Conservation (phyloP, 2,888 invertebrate species). For the Thalpophila matura region DNA sequence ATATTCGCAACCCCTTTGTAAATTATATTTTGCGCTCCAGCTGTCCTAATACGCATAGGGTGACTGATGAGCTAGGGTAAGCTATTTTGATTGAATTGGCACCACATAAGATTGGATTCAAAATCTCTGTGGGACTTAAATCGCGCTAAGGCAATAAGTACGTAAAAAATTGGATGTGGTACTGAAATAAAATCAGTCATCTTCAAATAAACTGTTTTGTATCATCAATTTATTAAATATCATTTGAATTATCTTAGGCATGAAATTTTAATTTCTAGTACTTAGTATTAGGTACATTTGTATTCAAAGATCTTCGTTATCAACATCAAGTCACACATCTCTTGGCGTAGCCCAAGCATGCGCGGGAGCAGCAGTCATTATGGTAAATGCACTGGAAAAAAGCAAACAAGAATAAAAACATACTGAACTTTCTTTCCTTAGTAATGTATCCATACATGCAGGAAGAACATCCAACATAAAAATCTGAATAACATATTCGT, state of each 20-base stretch:
- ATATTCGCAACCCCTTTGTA: neutral
- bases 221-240: neutral
- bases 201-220: neutral
- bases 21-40: neutral
- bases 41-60: neutral
- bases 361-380: slow-evolving; percentile 42
- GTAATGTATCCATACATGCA: neutral
- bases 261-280: neutral
- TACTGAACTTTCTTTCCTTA: neutral
- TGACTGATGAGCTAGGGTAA: neutral
- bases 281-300: neutral
- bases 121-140: slow-evolving; percentile 1
- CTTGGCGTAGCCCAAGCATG: slow-evolving; percentile 48
- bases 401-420: neutral
- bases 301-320: neutral
- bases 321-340: slow-evolving; percentile 34
- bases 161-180: neutral
- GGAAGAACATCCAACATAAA: neutral
- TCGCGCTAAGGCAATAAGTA: neutral
- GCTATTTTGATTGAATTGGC: too few relatives aligned
- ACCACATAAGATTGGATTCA: neutral
- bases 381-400: slow-evolving; percentile 48
- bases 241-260: neutral
- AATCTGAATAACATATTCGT: too few relatives aligned
- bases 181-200: too few relatives aligned